Base-by-base conservation (phyloP, 1,140 invertebrate genomes). In the Cylas formicarius region DNA sequence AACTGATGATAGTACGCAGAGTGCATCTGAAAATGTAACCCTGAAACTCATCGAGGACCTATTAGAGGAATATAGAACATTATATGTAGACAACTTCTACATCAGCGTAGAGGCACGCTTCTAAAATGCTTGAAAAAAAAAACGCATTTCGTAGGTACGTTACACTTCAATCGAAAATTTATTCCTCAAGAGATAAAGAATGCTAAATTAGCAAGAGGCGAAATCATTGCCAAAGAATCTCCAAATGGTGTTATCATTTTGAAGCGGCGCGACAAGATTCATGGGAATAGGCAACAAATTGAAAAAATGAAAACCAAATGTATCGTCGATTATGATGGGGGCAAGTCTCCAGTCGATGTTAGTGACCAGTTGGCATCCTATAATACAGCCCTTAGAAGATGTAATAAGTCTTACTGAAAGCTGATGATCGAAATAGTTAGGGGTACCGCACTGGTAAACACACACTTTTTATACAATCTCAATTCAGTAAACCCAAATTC, bases 221-320 rank as follows among this genome's bases (percentile, higher is more conserved):
- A 71, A 44, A 56, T 13, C 52, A 63, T 48, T 61, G 59, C 59
- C 14, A 49, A 44, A 49, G 53, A 67, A 62, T 58, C 55, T 58
- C 31, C 58, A 31, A 53, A 64, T 45, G 54, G 62, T 20, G 60
- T 68, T 47, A 62, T 56, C 22, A 51, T 72, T n/a, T 26, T 65
- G 27, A 63, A 65, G 57, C 72, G 68, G 66, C 65, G 54, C 54
- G 64, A 68, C 52, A 67, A 65, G 50, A 44, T 59, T 36, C 62
- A 70, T 51, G 65, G 69, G 9, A 41, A 61, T n/a, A 55, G 67
- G 37, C 47, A n/a, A n/a, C 23, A 42, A 49, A 34, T 35, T 22
- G 39, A 43, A 39, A 44, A 19, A 21, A 13, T 42, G 8, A 58
- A 58, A 48, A 50, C 52, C 10, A 45, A 35, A 35, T 45, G 43